Evolutionary conservation across 2,797 vertebrate species (phyloP).

Genomic region (Anguilla anguilla): DNA sequence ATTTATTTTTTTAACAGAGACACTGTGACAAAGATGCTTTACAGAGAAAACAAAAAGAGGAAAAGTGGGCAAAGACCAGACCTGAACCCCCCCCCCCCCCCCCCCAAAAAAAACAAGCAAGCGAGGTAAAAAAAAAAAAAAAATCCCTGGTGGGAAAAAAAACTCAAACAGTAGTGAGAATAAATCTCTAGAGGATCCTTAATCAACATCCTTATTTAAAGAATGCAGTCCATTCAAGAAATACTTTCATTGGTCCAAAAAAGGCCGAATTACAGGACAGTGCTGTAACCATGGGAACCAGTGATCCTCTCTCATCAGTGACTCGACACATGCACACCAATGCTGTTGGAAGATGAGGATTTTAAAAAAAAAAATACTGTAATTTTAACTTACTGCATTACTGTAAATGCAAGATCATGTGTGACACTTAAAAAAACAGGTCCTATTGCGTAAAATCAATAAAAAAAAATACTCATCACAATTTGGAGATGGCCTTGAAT

Average conservation of each 20-base stretch:
- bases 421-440: background rate
- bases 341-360: background rate
- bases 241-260: background rate
- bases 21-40: too few species aligned
- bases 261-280: background rate
- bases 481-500: background rate
- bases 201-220: too few species aligned
- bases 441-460: background rate
- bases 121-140: too few species aligned
- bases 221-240: too few species aligned
- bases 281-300: background rate
- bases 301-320: background rate
- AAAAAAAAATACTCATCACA: background rate
- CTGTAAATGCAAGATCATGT: background rate
- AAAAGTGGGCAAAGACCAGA: too few species aligned
- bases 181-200: too few species aligned
- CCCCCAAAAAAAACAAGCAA: too few species aligned
- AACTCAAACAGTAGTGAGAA: too few species aligned
- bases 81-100: too few species aligned
- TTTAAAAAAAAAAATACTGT: background rate
- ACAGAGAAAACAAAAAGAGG: too few species aligned
- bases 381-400: background rate
- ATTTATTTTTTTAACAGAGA: too few species aligned
- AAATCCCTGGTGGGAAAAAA: too few species aligned
- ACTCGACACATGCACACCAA: background rate